Base-by-base conservation (phyloP, 2,797 vertebrate genomes). In the Oreonectes daqikongensis region DNA sequence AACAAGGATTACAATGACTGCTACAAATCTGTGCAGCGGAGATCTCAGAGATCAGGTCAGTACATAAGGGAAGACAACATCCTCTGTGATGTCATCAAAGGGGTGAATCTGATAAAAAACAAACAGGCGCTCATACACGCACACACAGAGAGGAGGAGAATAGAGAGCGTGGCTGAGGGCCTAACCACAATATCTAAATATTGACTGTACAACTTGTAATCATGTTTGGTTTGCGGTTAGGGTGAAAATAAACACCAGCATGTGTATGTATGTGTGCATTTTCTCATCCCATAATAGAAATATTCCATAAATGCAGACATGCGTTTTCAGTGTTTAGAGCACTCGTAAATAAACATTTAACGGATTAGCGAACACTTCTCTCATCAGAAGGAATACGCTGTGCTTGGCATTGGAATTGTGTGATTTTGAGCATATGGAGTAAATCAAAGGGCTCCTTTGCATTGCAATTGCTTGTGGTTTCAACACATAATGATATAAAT, bases 141-240 rank as follows among this genome's bases (percentile, higher is more conserved):
- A 78, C 32, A 68, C 18, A 30, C 9, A 42, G 86, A 87, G 84
- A 85, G 86, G 85, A 82, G 78, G 67, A 76, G 87, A 85, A 88
- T 85, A 88, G 82, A 85, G 84, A 83, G 74, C 55, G 79, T 69
- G 72, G 78, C 80, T 85, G 83, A 81, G 84, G 82, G 84, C 87
- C 89, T 86, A 79, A 82, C 88, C 87, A 80, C 87, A 75, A 76
- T 86, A 90, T 90, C 89, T 91, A 91, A 92, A 92, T 91, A 91
- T 92, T 89, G 89, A 89, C 90, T 90, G 87, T 81, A 86, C 57
- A 89, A 85, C 88, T 89, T 89, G 86, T 89, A 92, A 91, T 90
- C 89, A 90, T 87, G 86, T 85, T 85, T 82, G 87, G 89, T 80
- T 87, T 82, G 78, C 15, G 87, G 89, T 84, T 82, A 88, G 78